Evolutionary conservation across 2,113 vertebrate species (phyloP).

Genomic region (Neofelis nebulosa): DNA sequence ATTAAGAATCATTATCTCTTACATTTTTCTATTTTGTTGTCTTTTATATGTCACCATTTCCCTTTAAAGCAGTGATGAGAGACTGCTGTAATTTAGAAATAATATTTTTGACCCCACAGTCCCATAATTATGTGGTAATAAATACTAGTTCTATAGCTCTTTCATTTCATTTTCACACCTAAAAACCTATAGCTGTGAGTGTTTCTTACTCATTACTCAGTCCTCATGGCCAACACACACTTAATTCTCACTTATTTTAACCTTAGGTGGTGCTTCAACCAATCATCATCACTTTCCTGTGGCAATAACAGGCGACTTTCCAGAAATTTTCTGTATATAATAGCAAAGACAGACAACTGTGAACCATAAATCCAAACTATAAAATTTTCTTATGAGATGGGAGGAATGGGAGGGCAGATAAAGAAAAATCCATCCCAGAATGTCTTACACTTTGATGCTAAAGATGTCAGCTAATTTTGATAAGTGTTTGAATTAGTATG

Average conservation of each 20-base stretch:
- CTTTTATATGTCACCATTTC: background rate
- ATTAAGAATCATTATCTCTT: background rate
- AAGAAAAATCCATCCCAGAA: background rate
- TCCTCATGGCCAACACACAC: background rate
- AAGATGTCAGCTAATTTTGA: background rate
- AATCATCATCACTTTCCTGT: background rate
- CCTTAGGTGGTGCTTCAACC: background rate
- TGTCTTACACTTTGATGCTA: background rate
- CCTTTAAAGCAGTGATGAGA: background rate
- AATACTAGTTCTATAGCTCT: background rate
- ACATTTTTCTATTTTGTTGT: background rate
- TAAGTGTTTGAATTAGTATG: background rate
- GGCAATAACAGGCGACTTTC: background rate
- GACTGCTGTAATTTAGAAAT: background rate
- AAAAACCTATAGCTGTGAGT: background rate
- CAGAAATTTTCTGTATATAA: background rate
- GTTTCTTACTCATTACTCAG: background rate
- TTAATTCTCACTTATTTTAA: constrained; percentile 15
- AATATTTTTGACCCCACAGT: background rate
- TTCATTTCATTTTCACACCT: background rate
- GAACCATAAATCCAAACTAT: background rate
- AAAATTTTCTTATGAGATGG: background rate
- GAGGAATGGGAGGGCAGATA: background rate
- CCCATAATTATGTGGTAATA: background rate
- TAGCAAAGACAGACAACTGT: background rate